Percentiles rank a stretch among this genome's conserved stretches.
Evolutionary conservation across 2,113 vertebrate species (phyloP).

Genomic region (Hypocryptadius cinnamomeus): DNA sequence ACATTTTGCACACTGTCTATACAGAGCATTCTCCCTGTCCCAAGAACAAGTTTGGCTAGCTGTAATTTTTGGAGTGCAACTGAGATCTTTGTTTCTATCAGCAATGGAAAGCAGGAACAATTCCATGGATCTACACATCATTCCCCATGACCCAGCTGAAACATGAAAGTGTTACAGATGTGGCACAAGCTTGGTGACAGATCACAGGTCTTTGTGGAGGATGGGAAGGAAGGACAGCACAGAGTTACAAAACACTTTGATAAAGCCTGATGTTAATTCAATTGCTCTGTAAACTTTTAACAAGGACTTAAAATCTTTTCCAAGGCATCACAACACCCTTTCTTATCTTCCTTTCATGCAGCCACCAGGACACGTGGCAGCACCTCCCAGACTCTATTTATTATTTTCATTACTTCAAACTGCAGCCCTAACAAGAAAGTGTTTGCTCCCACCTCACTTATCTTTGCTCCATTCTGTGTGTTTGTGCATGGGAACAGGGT

Average conservation of each 20-base stretch:
- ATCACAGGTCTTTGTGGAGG: background rate
- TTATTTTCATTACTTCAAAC: constrained; percentile 12
- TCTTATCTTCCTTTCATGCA: background rate
- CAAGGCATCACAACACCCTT: background rate
- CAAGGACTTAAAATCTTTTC: background rate
- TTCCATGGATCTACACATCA: background rate
- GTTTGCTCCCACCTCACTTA: background rate
- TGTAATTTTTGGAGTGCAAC: background rate
- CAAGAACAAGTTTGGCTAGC: background rate
- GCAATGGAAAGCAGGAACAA: background rate
- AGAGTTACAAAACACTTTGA: background rate
- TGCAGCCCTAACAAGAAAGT: background rate
- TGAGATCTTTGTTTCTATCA: background rate
- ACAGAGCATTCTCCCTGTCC: background rate
- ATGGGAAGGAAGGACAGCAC: background rate
- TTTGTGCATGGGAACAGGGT: background rate
- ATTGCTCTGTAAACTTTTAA: background rate
- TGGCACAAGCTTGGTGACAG: background rate
- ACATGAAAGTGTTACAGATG: fast-evolving
- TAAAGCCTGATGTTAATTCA: background rate
- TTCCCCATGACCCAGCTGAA: background rate
- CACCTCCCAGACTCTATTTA: background rate
- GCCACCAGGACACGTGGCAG: background rate
- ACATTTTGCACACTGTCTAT: background rate
- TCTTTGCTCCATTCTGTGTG: background rate